Base-by-base conservation (phyloP, 64 coral and sea anemone genomes). In the Montipora foliosa region DNA sequence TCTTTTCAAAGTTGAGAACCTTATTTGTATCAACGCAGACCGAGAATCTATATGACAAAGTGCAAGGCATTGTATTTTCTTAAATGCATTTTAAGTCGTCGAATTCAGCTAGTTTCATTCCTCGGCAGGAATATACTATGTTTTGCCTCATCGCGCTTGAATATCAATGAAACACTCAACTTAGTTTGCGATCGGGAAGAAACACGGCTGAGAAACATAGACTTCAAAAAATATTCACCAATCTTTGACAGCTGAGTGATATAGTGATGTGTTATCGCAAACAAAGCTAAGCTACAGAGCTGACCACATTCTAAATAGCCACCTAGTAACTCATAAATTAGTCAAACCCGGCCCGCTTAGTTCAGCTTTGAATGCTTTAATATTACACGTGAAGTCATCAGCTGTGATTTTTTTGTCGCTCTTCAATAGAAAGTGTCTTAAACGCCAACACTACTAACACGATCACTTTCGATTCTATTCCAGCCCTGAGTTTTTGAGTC, bases 241-340 rank as follows among this genome's bases (percentile, higher is more conserved):
- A 47, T 21, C 45, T 84, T 71, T 86, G 82, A 50, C 82, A 71
- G 47, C 68, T 86, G 71, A 72, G 29, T 86, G 46, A 86, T 86
- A 47, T 44, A 72, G 46, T 47, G 67, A 69, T 86, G 64, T 86
- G 67, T 71, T 72, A 20, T 66, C 50, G 46, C 47, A 86, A 86
- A 86, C 82, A 86, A 86, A 69, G 47, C 64, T 71, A 71, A 48
- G 14, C 62, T 45, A 50, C 58, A 45, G 9, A 82, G 12, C 20
- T 24, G 12, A 57, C 52, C 55, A 47, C 44, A 47, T 13, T 76
- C 74, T 46, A 7, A 76, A 5, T n/a, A 49, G 45, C 46, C 45
- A 71, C 68, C 20, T 15, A n/a, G 12, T 17, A 21, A 71, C 68
- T 71, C 20, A 71, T 71, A 7, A 71, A 71, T 71, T 22, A 71